Conservation (phyloP, 2,888 invertebrate species). For the Acrocyrtus sp. region DNA sequence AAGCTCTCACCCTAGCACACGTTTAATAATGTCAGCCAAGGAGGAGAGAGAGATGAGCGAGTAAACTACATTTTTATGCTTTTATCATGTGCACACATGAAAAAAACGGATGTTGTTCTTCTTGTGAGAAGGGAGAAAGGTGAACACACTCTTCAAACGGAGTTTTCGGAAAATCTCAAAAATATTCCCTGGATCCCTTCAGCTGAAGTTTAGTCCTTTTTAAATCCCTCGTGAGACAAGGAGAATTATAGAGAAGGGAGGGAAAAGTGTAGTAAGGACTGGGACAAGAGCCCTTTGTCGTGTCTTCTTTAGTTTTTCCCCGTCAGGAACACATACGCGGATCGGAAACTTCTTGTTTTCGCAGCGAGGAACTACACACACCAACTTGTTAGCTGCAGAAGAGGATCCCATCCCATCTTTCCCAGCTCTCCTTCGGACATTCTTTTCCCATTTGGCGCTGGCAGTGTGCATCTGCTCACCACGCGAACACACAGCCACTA, state of each 20-base stretch:
- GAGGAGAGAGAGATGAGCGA: neutral
- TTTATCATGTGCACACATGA: too few species aligned
- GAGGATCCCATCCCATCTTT: neutral
- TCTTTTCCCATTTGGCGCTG: too few species aligned
- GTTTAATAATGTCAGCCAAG: too few species aligned
- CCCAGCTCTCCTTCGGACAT: too few species aligned
- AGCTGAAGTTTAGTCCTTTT: slow-evolving; percentile 25
- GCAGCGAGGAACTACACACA: slow-evolving; percentile 11
- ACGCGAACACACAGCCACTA: too few species aligned
- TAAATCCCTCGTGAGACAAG: slow-evolving; percentile 44
- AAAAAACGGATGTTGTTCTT: too few species aligned
- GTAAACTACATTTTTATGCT: too few species aligned
- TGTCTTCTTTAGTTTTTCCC: slow-evolving; percentile 46
- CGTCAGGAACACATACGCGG: slow-evolving; percentile 14
- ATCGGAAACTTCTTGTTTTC: slow-evolving; percentile 1
- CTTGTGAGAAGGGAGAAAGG: slow-evolving; percentile 15
- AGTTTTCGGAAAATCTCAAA: slow-evolving; percentile 41
- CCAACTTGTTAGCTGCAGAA: neutral
- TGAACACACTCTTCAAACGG: slow-evolving; percentile 23
- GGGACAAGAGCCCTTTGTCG: slow-evolving; percentile 37
- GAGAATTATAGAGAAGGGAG: too few species aligned
- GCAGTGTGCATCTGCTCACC: too few species aligned
- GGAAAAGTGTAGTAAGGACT: too few species aligned
- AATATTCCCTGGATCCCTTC: slow-evolving; percentile 31
- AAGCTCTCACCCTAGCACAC: too few species aligned